Conservation (phyloP, 2,113 vertebrate species). For the Hiodon alosoides region DNA sequence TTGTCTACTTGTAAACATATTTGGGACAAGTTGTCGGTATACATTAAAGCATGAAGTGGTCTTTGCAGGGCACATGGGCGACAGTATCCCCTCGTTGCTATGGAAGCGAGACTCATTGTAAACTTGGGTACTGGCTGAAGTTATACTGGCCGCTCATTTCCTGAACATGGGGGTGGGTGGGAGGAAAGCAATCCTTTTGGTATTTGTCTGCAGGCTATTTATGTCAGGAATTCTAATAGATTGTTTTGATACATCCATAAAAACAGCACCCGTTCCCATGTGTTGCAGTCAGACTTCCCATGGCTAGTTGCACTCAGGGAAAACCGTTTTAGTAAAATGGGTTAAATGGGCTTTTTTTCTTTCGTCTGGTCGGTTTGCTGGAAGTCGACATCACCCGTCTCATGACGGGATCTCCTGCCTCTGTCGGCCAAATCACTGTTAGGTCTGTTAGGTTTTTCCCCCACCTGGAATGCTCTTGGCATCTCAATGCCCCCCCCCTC, state of each 20-base stretch:
- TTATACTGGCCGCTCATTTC: conserved; percentile 52
- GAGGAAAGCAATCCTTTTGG: conserved; percentile 32
- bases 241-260: conserved; percentile 25
- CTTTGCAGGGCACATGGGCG: conserved; percentile 43
- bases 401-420: conserved; percentile 40
- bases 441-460: conserved; percentile 30
- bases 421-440: conserved; percentile 46
- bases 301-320: too few species aligned
- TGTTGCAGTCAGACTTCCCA: conserved; percentile 25
- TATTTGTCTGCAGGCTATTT: conserved; percentile 28
- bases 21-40: conserved; percentile 61
- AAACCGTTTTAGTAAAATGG: not conserved
- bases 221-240: conserved; percentile 23
- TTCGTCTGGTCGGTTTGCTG: not conserved
- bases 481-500: conserved; percentile 46
- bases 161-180: conserved; percentile 37
- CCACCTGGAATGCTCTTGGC: conserved; percentile 33
- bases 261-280: conserved; percentile 27
- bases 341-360: not conserved
- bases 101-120: conserved; percentile 56
- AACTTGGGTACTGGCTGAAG: conserved; percentile 36
- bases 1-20: conserved; percentile 58
- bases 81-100: conserved; percentile 60
- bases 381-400: not conserved
- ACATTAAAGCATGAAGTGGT: conserved; percentile 64